These are phyloP conservation scores for Capricornis sumatraensis DNA, from an alignment of 2,113 vertebrate species.

Conservation along the genomic window DNA sequence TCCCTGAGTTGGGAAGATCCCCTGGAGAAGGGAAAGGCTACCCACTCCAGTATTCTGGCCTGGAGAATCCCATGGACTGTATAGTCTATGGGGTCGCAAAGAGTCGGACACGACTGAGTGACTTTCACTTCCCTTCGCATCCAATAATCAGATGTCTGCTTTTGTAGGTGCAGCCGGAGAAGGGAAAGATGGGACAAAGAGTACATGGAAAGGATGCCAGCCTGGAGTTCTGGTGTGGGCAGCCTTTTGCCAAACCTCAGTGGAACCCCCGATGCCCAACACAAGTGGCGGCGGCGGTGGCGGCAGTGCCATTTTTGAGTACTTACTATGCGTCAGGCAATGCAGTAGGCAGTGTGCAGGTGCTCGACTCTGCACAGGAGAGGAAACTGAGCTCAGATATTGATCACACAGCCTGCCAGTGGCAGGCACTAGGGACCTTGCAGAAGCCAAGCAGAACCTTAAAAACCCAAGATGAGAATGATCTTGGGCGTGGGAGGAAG, in stretches of 20 bases:
- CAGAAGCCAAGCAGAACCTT: not conserved
- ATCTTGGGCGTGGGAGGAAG: not conserved
- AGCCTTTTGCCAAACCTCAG: not conserved
- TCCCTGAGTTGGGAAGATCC: too few relatives aligned
- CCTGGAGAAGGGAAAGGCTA: not conserved
- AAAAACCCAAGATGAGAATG: not conserved
- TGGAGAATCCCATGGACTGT: not conserved
- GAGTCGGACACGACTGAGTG: fast-evolving
- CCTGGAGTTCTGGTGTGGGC: not conserved
- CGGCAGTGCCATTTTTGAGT: not conserved
- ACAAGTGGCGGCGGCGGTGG: fast-evolving
- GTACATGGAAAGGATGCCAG: not conserved
- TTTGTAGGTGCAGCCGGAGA: not conserved
- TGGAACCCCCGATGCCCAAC: too few relatives aligned
- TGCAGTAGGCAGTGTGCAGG: not conserved
- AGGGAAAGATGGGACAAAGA: too few relatives aligned
- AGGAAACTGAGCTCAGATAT: not conserved
- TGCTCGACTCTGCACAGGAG: not conserved
- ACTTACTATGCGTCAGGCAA: not conserved
- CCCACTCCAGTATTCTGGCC: not conserved
- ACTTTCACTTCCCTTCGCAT: not conserved
- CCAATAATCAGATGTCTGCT: not conserved
- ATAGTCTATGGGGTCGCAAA: not conserved
- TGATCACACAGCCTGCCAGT: not conserved
- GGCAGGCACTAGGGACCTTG: not conserved